These are phyloP conservation scores for Xylocampa areola DNA, from an alignment of 2,888 invertebrate genomes.

Conservation along the genomic window DNA sequence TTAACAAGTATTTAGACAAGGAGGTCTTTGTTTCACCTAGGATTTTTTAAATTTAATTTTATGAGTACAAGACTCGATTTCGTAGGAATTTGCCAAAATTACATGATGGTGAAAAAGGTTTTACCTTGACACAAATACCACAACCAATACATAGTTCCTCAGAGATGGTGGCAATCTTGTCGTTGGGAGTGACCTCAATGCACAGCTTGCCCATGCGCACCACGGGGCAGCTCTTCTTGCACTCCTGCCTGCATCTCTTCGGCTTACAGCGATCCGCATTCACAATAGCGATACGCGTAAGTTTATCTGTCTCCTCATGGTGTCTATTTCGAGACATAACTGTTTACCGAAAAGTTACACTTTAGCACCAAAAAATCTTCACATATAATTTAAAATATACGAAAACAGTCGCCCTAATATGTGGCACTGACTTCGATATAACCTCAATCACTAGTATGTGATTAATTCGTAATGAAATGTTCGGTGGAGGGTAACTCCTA, in stretches of 20 bases:
- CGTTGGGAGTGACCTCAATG: conserved; percentile 98
- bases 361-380: conserved; percentile 44
- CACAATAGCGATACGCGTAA: conserved; percentile 99
- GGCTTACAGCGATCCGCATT: conserved; percentile 99
- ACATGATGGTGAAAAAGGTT: conserved; percentile 30
- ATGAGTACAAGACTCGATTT: no score
- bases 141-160: conserved; percentile 99
- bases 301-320: conserved; percentile 96
- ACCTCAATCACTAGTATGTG: conserved; percentile 77
- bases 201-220: conserved; percentile 99
- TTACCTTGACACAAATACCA: conserved; percentile 99
- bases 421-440: conserved; percentile 80
- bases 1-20: no score
- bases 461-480: conserved; percentile 46
- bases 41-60: no score
- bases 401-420: conserved; percentile 70
- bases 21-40: not conserved
- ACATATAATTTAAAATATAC: conserved; percentile 52
- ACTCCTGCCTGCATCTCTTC: conserved; percentile 99
- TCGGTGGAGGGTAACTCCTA: conserved; percentile 30
- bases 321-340: conserved; percentile 90
- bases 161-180: conserved; percentile 98
- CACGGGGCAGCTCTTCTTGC: conserved; percentile 99
- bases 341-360: conserved; percentile 64
- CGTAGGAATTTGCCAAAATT: no score